Evolutionary conservation across 2,888 invertebrate genomes (phyloP), one percentile per base, ranked within the genome.

Genomic region (Limenitis camilla): DNA sequence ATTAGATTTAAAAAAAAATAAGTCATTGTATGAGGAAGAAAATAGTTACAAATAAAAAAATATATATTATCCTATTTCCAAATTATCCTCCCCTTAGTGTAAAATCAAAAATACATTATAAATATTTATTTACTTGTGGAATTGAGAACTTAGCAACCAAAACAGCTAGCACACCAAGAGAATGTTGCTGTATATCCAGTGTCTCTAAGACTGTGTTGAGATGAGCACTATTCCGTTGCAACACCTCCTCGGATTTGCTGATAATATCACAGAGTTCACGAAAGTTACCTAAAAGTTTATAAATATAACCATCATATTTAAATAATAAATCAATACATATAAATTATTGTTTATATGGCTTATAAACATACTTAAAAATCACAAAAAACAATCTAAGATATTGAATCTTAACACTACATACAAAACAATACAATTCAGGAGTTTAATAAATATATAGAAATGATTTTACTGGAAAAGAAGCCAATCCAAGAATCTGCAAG

Each of bases 151-250:
- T 94, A 3, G 94, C 95, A 67, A 92, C 92, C 62, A 98, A 85
- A 31, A 98, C 95, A 53, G 94, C 95, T 52, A 97, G 81, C 49
- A 96, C 93, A 44, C 96, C 97, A 53, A 97, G 82, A 6, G 97
- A 96, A 82, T 98, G 96, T 71, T 96, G 95, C 70, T 97, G 96
- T 53, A 95, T 89, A 75, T 97, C 95, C 55, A 98, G 88, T 0
- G 97, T 96, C 76, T 96, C 97, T 66, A 98, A 81, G 32, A 97
- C 96, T 76, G 94, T 96, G 73, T 94, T 96, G 62, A 98, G 88
- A 72, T 96, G 95, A 61, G 92, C 92, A 62, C 91, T 91, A 84
- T 96, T 96, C 73, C 95, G 93, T 60, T 92, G 88, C 50, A 97
- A 84, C 4, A 94, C 88, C 55, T 97, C 96, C 49, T 91, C 91